These are phyloP conservation scores for Astreopora myriophthalma DNA, from an alignment of 64 coral and sea anemone genomes.

Conservation along the genomic window DNA sequence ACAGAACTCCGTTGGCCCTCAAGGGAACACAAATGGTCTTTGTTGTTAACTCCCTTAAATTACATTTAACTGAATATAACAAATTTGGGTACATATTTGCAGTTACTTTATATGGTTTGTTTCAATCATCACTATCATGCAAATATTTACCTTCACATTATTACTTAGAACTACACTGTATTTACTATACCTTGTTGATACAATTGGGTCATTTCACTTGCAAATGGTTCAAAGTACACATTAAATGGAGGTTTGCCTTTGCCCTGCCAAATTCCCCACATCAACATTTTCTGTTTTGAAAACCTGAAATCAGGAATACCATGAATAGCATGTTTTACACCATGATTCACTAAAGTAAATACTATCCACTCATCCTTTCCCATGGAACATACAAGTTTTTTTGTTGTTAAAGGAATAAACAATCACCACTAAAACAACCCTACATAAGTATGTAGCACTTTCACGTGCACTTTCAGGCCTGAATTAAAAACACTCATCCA, in stretches of 20 bases:
- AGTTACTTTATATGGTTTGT: neutral
- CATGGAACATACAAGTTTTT: no score
- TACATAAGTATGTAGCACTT: no score
- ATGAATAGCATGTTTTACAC: neutral
- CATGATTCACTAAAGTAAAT: no score
- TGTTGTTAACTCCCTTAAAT: no score
- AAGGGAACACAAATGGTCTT: no score
- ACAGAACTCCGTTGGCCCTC: no score
- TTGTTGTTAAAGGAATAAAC: no score
- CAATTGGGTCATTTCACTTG: neutral
- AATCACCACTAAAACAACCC: no score
- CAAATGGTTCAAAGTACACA: conserved; percentile 26
- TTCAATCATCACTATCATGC: neutral
- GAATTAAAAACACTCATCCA: no score
- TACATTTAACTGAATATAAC: no score
- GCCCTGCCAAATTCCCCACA: conserved; percentile 56
- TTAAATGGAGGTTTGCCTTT: conserved; percentile 35
- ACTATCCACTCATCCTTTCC: no score
- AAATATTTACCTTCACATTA: neutral
- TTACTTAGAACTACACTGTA: neutral
- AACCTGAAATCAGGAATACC: neutral
- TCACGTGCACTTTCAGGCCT: no score
- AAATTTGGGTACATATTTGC: neutral
- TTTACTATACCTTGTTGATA: conserved; percentile 26
- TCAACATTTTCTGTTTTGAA: conserved; percentile 48